Evolutionary conservation across 2,888 invertebrate species (phyloP).

Genomic region (Melinaea menophilus): DNA sequence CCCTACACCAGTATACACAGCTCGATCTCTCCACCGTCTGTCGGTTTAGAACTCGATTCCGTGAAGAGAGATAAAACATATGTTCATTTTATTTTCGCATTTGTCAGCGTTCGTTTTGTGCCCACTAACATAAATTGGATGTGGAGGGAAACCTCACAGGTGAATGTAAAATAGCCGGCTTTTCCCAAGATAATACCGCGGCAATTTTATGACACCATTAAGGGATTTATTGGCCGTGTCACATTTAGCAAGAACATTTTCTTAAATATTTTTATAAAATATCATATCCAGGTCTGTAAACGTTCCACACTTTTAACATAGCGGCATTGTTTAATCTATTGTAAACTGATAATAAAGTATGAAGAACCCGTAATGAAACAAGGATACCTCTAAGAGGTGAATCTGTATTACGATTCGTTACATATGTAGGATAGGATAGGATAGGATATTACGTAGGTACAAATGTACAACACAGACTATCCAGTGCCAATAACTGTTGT

Average conservation of each 20-base stretch:
- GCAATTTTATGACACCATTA: slow-evolving; percentile 77
- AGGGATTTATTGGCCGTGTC: slow-evolving; percentile 74
- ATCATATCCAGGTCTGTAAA: slow-evolving; percentile 30
- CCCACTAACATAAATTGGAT: slow-evolving; percentile 78
- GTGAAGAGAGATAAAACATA: slow-evolving; percentile 73
- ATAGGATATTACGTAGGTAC: slow-evolving; percentile 6
- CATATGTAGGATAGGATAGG: too few relatives aligned
- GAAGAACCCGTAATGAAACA: neutral
- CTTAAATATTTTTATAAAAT: slow-evolving; percentile 57
- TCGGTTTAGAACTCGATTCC: slow-evolving; percentile 59
- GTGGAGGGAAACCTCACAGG: slow-evolving; percentile 75
- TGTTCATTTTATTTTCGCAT: slow-evolving; percentile 78
- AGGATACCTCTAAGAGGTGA: too few relatives aligned
- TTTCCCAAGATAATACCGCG: slow-evolving; percentile 75
- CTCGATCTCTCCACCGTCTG: slow-evolving; percentile 21
- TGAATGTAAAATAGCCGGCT: slow-evolving; percentile 77
- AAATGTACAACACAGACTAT: slow-evolving; percentile 37
- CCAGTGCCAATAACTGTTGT: slow-evolving; percentile 65
- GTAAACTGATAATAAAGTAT: slow-evolving; percentile 1
- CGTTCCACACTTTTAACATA: slow-evolving; percentile 20
- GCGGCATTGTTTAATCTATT: slow-evolving; percentile 23
- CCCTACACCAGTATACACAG: slow-evolving; percentile 26
- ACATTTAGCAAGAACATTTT: slow-evolving; percentile 67
- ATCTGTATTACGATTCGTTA: too few relatives aligned
- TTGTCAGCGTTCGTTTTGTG: slow-evolving; percentile 78